phyloP scores from a whole-genome alignment of 2,113 vertebrate genomes.

The Aptenodytes patagonicus region DNA sequence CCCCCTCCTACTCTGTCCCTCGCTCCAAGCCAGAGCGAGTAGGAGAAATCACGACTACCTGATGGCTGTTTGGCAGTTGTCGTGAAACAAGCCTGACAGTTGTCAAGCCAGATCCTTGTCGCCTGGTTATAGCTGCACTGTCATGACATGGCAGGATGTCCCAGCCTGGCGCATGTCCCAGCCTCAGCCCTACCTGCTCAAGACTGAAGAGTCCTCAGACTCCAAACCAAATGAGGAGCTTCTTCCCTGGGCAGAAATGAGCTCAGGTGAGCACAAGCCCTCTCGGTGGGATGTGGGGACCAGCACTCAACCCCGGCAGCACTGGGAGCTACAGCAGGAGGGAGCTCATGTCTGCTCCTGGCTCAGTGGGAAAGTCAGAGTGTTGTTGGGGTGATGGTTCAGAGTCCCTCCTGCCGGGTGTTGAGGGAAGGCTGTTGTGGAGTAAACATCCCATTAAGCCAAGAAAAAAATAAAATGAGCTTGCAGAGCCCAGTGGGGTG shows the following conservation, averaged over 20 bases:
- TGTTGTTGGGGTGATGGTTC: background rate
- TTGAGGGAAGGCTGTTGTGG: background rate
- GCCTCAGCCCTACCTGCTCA: background rate
- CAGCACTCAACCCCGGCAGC: background rate
- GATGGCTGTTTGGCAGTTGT: constrained; percentile 25
- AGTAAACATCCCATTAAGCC: constrained; percentile 39
- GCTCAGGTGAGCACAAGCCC: background rate
- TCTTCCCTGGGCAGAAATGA: background rate
- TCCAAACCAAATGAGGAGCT: fast-evolving
- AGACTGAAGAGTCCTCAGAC: background rate
- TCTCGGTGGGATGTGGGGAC: background rate
- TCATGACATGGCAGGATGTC: background rate
- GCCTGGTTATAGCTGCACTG: background rate
- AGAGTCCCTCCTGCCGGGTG: background rate
- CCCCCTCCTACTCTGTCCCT: constrained; percentile 39
- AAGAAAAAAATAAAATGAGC: background rate
- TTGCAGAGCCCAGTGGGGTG: constrained; percentile 1
- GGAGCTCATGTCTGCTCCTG: fast-evolving
- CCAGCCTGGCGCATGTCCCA: fast-evolving
- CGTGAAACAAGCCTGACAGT: background rate
- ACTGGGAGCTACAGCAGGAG: fast-evolving
- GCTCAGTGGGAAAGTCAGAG: background rate
- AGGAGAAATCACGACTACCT: constrained; percentile 62
- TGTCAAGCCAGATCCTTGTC: background rate
- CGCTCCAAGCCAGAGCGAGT: constrained; percentile 14